Evolutionary conservation across 2,113 vertebrate species (phyloP).

Genomic region (Fregata magnificens): DNA sequence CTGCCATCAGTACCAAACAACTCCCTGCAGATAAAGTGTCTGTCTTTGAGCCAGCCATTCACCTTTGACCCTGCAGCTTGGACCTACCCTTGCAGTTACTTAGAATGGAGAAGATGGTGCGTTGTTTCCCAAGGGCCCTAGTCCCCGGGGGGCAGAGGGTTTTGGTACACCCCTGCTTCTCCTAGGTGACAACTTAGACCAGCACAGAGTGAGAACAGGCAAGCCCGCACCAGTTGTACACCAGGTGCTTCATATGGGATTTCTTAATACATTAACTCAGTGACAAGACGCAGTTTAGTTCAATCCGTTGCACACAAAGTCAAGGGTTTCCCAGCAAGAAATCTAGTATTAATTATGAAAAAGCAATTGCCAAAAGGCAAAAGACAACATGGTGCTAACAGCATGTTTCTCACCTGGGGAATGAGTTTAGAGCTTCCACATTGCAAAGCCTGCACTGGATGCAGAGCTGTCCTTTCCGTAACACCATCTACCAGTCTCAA

Average conservation of each 20-base stretch:
- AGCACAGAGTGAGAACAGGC: neutral
- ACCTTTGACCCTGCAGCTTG: fast-evolving
- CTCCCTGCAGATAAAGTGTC: neutral
- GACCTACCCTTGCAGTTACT: neutral
- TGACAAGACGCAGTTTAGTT: neutral
- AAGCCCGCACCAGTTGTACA: neutral
- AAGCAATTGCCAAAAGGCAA: neutral
- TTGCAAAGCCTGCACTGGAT: neutral
- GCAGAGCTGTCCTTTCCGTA: neutral
- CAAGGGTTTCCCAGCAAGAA: neutral
- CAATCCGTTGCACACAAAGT: neutral
- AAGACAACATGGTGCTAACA: neutral
- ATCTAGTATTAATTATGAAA: neutral
- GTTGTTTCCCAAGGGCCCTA: neutral
- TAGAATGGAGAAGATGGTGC: neutral
- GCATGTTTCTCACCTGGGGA: neutral
- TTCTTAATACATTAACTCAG: neutral
- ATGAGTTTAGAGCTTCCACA: neutral
- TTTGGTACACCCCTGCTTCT: neutral
- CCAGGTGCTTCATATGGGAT: neutral
- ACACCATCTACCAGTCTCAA: fast-evolving
- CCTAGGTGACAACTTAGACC: neutral
- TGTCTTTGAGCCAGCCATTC: neutral
- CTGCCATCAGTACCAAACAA: neutral
- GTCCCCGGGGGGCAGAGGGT: fast-evolving